These are phyloP conservation scores for Alectoris magna DNA, from an alignment of 2,797 vertebrate species.

Conservation along the genomic window DNA sequence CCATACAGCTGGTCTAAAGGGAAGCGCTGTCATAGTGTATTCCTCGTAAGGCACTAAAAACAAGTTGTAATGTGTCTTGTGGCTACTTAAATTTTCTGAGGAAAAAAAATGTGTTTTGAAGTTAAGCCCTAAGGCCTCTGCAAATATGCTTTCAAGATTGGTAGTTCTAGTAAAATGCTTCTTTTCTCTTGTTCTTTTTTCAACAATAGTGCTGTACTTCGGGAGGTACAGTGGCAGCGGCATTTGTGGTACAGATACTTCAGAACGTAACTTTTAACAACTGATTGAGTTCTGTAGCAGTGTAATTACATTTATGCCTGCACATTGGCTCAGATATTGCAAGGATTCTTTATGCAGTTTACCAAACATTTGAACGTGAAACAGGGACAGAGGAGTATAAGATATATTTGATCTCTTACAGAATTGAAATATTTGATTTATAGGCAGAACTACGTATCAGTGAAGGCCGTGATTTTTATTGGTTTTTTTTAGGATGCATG, in stretches of 20 bases:
- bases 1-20: neutral
- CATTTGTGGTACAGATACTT: neutral
- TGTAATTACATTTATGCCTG: slow-evolving; percentile 65
- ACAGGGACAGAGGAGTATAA: neutral
- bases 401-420: neutral
- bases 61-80: neutral
- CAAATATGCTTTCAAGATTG: neutral
- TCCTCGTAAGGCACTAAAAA: neutral
- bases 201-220: neutral
- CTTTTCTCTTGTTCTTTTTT: neutral
- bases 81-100: neutral
- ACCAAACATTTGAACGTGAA: neutral
- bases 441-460: neutral
- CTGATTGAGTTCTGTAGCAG: slow-evolving; percentile 24
- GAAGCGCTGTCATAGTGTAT: neutral
- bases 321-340: slow-evolving; percentile 41
- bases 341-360: neutral
- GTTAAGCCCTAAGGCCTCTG: neutral
- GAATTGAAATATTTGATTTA: neutral
- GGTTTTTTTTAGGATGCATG: neutral
- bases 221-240: neutral
- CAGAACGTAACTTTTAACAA: neutral
- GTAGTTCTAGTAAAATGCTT: neutral
- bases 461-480: neutral
- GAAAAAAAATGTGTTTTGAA: neutral